Conservation (phyloP, 2,888 invertebrate genomes). For the Automeris io region DNA sequence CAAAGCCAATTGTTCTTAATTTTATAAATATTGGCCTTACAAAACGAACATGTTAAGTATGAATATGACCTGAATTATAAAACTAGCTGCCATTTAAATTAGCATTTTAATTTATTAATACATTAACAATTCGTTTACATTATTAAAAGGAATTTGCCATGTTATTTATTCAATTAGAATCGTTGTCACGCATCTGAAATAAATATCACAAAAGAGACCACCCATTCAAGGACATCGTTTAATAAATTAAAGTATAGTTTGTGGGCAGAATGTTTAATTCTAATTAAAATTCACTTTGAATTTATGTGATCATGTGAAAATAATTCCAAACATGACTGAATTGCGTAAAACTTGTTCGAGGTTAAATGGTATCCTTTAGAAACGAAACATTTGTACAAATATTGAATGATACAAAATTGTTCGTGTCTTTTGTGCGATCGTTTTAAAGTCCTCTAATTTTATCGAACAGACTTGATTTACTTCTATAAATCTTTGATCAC, state of each 20-base stretch:
- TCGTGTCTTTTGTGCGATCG: no score
- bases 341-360: no score
- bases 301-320: no score
- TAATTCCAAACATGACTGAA: no score
- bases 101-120: conserved; percentile 14
- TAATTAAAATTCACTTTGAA: no score
- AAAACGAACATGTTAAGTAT: conserved; percentile 19
- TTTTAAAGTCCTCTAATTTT: no score
- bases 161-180: conserved; percentile 7
- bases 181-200: conserved; percentile 2
- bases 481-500: no score
- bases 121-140: conserved; percentile 7
- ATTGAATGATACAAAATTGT: no score
- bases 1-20: conserved; percentile 15
- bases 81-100: conserved; percentile 12
- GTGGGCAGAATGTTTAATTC: neutral
- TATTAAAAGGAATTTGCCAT: conserved; percentile 1
- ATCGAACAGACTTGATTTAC: no score
- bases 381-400: no score
- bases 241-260: conserved; percentile 12
- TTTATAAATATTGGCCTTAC: conserved; percentile 18
- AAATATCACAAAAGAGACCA: conserved; percentile 11
- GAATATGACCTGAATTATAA: conserved; percentile 21
- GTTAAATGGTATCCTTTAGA: no score
- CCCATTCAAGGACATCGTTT: conserved; percentile 13